Conservation (phyloP, 1,140 invertebrate species). For the Helicoverpa zea region DNA sequence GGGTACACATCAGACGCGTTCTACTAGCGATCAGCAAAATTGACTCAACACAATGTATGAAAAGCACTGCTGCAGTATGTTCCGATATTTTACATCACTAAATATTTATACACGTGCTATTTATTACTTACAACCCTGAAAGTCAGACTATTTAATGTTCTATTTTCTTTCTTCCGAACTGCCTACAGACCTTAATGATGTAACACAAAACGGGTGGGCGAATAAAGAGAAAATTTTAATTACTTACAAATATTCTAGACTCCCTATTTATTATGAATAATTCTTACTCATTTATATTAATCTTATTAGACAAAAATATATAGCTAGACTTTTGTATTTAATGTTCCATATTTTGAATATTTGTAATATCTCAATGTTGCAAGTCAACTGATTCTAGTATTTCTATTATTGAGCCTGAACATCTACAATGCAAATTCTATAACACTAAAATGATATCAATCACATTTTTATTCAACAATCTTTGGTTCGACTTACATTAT, state of each 20-base stretch:
- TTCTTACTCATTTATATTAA: slow-evolving; percentile 20
- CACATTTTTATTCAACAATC: slow-evolving; percentile 29
- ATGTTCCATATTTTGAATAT: slow-evolving; percentile 23
- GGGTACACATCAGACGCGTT: not conserved
- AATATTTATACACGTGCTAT: slow-evolving; percentile 54
- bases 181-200: slow-evolving; percentile 47
- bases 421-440: slow-evolving; percentile 35
- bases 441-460: slow-evolving; percentile 33
- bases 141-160: slow-evolving; percentile 63
- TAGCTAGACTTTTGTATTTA: slow-evolving; percentile 25
- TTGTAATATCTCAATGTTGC: slow-evolving; percentile 35
- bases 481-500: slow-evolving; percentile 25
- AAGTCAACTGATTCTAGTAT: slow-evolving; percentile 2
- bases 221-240: slow-evolving; percentile 21
- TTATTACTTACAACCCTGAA: slow-evolving; percentile 64
- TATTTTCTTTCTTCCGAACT: slow-evolving; percentile 52
- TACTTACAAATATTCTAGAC: slow-evolving; percentile 42
- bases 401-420: slow-evolving; percentile 45
- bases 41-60: not conserved
- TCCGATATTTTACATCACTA: slow-evolving; percentile 43
- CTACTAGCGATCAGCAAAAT: not conserved
- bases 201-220: slow-evolving; percentile 34
- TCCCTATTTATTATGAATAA: slow-evolving; percentile 35
- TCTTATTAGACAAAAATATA: slow-evolving; percentile 50
- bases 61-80: slow-evolving; percentile 16